Base-by-base conservation (phyloP, 1,140 invertebrate genomes). In the Nylanderia fulva region DNA sequence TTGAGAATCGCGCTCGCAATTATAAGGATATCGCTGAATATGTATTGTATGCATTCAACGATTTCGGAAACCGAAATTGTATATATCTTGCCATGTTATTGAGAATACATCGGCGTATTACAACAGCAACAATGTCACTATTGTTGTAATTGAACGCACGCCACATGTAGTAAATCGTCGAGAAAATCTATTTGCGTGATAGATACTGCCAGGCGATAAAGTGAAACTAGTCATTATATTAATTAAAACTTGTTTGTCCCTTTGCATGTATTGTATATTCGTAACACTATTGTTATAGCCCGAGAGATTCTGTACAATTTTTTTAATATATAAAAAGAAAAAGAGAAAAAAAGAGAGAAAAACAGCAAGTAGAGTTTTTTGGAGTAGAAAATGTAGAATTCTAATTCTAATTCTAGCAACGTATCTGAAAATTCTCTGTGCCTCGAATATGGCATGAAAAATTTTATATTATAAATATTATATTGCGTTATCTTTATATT, bases 71-170 rank as follows among this genome's bases (percentile, higher is more conserved):
- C 72, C 79, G 33, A 86, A 71, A 74, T 15, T 48, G 2, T 87
- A 39, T 87, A 39, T 39, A 64, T 86, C 79, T 82, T 87, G 18
- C 18, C 84, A 33, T 48, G 45, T 36, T 48, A 64, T 58, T 69
- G 39, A n/a, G 11, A 60, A 42, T 68, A 84, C 11, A 66, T 68
- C 42, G 42, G 48, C 83, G n/a, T n/a, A 64, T 88, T 80, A 88
- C 29, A n/a, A 48, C 45, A 42, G 56, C 84, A 77, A 79, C 48
- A 45, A 54, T 54, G 61, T 63, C 85, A 75, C 63, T 86, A 76
- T 84, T 48, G 80, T 85, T 74, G 60, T 84, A 84, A 89, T 88
- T 84, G 68, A 86, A 86, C 66, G 87, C 80, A 83, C 64, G 69
- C 42, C 76, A 77, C 77, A 48, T 42, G 69, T 66, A 33, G 29